These are phyloP conservation scores for Echinops telfairi DNA, from an alignment of 2,113 vertebrate species.

Conservation along the genomic window DNA sequence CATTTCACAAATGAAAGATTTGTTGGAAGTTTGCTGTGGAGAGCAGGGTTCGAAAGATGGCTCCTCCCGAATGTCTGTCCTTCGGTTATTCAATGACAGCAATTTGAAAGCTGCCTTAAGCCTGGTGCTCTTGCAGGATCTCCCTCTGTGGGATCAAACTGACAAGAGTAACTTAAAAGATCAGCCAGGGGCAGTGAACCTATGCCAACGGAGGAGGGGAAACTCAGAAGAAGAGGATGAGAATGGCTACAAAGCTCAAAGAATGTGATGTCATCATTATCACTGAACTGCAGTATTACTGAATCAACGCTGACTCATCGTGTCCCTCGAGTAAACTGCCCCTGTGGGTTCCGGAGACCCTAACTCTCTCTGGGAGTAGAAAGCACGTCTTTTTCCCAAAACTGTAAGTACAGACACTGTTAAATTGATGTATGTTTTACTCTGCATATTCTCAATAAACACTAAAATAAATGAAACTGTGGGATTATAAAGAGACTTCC, in stretches of 20 bases:
- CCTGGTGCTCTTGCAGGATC: not conserved
- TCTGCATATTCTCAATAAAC: not conserved
- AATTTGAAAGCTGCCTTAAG: not conserved
- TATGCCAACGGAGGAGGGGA: not conserved
- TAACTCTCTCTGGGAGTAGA: no score
- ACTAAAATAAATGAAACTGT: not conserved
- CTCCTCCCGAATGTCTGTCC: not conserved
- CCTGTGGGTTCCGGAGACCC: no score
- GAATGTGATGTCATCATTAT: not conserved
- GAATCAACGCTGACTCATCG: no score
- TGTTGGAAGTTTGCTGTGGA: not conserved
- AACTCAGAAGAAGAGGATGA: not conserved
- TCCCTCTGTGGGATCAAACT: not conserved
- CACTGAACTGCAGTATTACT: not conserved
- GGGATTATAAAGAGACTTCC: no score
- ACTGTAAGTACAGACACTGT: not conserved
- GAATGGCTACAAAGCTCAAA: not conserved
- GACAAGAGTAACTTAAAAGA: not conserved
- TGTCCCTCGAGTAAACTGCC: no score
- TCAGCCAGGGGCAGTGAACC: not conserved
- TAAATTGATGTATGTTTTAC: not conserved
- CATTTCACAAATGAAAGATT: not conserved
- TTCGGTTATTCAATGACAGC: not conserved
- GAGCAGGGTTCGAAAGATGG: constrained; percentile 35
- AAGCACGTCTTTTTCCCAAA: no score